Evolutionary conservation across 2,797 vertebrate species (phyloP).

Genomic region (Aldrovandia affinis): DNA sequence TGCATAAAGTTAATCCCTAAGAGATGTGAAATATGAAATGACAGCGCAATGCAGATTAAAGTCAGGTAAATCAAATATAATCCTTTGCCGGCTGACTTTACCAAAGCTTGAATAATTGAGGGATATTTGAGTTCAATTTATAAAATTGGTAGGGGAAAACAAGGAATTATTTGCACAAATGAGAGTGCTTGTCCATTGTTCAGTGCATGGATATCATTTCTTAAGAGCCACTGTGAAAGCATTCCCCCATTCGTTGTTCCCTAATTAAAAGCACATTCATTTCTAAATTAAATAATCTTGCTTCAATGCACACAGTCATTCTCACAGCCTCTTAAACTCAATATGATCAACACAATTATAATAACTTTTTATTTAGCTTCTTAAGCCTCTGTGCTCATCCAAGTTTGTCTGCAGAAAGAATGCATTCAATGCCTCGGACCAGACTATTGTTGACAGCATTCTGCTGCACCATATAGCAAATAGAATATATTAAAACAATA

Average conservation of each 20-base stretch:
- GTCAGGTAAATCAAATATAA: conserved; percentile 58
- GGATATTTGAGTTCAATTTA: conserved; percentile 37
- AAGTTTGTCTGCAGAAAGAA: no score
- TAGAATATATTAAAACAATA: no score
- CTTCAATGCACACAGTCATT: neutral
- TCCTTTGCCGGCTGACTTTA: conserved; percentile 59
- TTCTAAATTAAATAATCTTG: conserved; percentile 4
- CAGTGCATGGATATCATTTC: neutral
- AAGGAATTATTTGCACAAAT: neutral
- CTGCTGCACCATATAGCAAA: no score
- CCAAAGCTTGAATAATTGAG: conserved; percentile 34
- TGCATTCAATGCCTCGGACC: no score
- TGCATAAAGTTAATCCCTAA: conserved; percentile 64
- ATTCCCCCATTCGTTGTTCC: neutral
- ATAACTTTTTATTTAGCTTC: neutral
- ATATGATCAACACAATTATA: neutral
- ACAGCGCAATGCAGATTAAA: conserved; percentile 67
- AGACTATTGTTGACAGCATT: no score
- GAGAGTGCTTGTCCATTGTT: neutral
- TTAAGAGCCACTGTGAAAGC: neutral
- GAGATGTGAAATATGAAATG: conserved; percentile 60
- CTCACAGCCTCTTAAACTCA: neutral
- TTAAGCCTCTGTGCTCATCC: neutral
- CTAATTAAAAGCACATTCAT: conserved; percentile 3
- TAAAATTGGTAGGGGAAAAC: conserved; percentile 17